Base-by-base conservation (phyloP, 2,888 invertebrate species). In the Geotrupes spiniger region DNA sequence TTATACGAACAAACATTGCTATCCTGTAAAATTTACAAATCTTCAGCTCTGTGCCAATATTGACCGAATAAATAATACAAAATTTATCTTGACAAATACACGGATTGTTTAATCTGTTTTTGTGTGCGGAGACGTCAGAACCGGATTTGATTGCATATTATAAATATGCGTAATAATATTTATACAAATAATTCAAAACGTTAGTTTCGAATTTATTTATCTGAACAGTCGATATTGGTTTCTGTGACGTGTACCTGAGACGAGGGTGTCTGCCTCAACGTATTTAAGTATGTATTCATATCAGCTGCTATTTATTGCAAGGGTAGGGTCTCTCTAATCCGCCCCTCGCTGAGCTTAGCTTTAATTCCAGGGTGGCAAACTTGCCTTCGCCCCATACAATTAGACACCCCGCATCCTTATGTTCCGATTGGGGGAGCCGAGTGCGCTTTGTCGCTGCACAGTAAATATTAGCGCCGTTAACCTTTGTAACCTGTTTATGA, bases 291-390 rank as follows among this genome's bases (percentile, higher is more conserved):
- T 53, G 58, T 61, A 62, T 63, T 63, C 61, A 63, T 62, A 63
- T 63, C 62, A 62, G 63, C 63, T 62, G 59, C 59, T 62, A 61
- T 63, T 61, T 61, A 61, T 61, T 57, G 55, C 53, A 31, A 49
- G 59, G 61, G 60, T 56, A 42, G 53, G 44, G 43, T 52, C 59
- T 53, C n/a, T n/a, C 56, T 62, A 58, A 59, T 60, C 55, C 59
- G 53, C 59, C 59, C 63, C 64, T 56, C 46, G 58, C 58, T 54
- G 63, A 49, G 59, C 58, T 64, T 58, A 60, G 61, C 63, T 66
- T 63, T 64, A 65, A 66, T 65, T 63, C 60, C 56, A 56, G 64
- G 63, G 63, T 65, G 62, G 59, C 56, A 59, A 62, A 60, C 61
- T 58, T 59, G 56, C 59, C 59, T 50, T 57, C 49, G 54, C 60